Percentiles rank a stretch among this genome's conserved stretches.
Evolutionary conservation across 2,113 vertebrate species (phyloP).

Genomic region (Peromyscus maniculatus): DNA sequence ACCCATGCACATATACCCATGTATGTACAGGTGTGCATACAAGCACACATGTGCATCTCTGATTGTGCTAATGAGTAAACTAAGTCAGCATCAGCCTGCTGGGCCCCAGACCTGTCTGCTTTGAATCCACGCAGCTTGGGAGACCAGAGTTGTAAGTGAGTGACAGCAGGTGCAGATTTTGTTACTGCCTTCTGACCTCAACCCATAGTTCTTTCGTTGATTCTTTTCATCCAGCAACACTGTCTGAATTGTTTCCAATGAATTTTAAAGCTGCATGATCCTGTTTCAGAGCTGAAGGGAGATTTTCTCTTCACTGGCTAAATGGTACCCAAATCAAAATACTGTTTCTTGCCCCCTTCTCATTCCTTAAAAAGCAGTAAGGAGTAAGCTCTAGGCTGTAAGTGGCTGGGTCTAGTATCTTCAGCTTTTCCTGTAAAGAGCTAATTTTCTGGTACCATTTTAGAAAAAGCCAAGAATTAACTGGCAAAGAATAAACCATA

Average conservation of each 20-base stretch:
- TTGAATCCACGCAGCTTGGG: conserved; percentile 67
- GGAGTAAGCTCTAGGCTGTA: background rate
- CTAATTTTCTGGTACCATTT: conserved; percentile 70
- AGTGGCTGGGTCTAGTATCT: conserved; percentile 24
- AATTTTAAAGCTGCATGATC: conserved; percentile 51
- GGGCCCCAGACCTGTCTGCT: conserved; percentile 43
- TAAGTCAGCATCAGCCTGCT: background rate
- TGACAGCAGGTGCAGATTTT: conserved; percentile 81
- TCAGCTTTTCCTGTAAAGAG: background rate
- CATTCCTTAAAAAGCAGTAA: conserved; percentile 32
- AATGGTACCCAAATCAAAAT: conserved; percentile 58
- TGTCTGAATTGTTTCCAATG: conserved; percentile 28
- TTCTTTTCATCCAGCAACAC: conserved; percentile 60
- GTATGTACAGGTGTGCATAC: background rate
- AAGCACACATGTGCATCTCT: background rate
- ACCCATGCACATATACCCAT: background rate
- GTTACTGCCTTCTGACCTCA: conserved; percentile 43
- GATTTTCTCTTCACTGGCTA: conserved; percentile 60
- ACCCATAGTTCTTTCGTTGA: conserved; percentile 18
- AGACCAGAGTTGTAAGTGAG: conserved; percentile 58
- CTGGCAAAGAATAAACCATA: conserved; percentile 57
- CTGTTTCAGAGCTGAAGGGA: conserved; percentile 64
- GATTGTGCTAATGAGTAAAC: conserved; percentile 21
- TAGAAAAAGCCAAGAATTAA: conserved; percentile 74
- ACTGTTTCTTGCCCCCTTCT: background rate